Conservation (phyloP, 2,797 vertebrate species). For the Heterohyrax brucei region DNA sequence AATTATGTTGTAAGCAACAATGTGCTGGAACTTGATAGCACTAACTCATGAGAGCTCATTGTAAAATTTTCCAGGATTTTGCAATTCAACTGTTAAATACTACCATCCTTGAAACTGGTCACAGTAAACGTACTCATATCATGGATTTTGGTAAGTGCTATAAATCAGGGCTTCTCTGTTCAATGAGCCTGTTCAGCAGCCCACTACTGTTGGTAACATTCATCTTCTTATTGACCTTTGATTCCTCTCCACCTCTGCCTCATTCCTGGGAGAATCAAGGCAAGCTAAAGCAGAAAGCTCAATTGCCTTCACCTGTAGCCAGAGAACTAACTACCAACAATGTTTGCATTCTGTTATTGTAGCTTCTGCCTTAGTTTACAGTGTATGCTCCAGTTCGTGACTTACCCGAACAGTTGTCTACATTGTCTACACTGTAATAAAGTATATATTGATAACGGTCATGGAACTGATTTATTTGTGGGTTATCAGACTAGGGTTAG, state of each 20-base stretch:
- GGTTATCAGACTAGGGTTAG: not conserved
- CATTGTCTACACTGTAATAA: constrained; percentile 73
- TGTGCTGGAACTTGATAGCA: not conserved
- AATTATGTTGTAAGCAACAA: constrained; percentile 29
- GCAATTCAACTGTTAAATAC: not conserved
- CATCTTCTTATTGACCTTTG: not conserved
- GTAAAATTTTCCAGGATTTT: constrained; percentile 55
- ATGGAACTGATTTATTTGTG: constrained; percentile 45
- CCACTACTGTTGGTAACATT: constrained; percentile 33
- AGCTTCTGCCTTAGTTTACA: constrained; percentile 58
- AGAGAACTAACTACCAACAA: not conserved
- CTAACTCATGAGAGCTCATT: not conserved
- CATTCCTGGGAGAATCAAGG: not conserved
- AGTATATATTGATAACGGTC: constrained; percentile 20
- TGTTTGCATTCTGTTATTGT: constrained; percentile 36
- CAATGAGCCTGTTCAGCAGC: constrained; percentile 7
- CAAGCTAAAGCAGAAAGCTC: constrained; percentile 13
- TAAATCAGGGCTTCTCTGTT: not conserved
- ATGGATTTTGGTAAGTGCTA: not conserved
- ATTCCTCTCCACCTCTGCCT: not conserved
- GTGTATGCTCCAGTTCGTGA: not conserved
- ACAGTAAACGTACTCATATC: not conserved
- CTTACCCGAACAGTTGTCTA: not conserved
- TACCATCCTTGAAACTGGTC: not conserved
- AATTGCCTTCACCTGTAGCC: not conserved